phyloP scores from a whole-genome alignment of 2,797 vertebrate species.

The Anguilla megastoma region DNA sequence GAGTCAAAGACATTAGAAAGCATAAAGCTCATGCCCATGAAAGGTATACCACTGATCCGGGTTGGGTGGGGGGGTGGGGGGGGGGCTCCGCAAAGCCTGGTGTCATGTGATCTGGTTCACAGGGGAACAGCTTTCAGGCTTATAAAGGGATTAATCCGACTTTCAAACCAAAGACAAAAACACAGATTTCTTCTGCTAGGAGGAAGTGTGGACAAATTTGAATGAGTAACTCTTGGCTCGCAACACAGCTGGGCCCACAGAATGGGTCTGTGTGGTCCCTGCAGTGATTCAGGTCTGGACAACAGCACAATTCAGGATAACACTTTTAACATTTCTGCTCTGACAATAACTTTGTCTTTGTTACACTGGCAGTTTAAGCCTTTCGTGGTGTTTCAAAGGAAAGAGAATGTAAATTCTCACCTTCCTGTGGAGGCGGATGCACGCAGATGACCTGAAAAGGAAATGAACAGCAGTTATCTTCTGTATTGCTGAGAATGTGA shows the following conservation, averaged over 20 bases:
- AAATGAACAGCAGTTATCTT: conserved; percentile 20
- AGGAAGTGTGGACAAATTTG: conserved; percentile 57
- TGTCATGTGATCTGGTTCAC: conserved; percentile 74
- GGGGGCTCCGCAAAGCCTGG: conserved; percentile 50
- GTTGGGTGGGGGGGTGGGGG: background rate
- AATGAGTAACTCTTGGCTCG: conserved; percentile 55
- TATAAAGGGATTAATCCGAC: conserved; percentile 79
- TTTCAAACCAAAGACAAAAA: conserved; percentile 77
- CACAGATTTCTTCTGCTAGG: conserved; percentile 59
- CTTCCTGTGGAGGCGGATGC: conserved; percentile 25
- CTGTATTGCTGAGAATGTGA: background rate
- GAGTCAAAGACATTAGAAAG: background rate
- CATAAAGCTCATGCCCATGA: conserved; percentile 21
- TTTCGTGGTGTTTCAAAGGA: background rate
- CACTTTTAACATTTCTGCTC: conserved; percentile 12
- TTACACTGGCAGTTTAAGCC: conserved; percentile 22
- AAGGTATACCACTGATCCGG: conserved; percentile 46
- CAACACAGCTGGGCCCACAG: conserved; percentile 44
- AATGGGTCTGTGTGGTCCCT: conserved; percentile 47
- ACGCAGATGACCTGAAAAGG: conserved; percentile 44
- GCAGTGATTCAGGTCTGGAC: conserved; percentile 28
- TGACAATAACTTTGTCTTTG: conserved; percentile 19
- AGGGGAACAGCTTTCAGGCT: conserved; percentile 73
- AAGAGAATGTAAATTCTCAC: conserved; percentile 41
- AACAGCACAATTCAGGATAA: conserved; percentile 12